Evolutionary conservation across 2,113 vertebrate genomes (phyloP).

Genomic region (Anser cygnoides): DNA sequence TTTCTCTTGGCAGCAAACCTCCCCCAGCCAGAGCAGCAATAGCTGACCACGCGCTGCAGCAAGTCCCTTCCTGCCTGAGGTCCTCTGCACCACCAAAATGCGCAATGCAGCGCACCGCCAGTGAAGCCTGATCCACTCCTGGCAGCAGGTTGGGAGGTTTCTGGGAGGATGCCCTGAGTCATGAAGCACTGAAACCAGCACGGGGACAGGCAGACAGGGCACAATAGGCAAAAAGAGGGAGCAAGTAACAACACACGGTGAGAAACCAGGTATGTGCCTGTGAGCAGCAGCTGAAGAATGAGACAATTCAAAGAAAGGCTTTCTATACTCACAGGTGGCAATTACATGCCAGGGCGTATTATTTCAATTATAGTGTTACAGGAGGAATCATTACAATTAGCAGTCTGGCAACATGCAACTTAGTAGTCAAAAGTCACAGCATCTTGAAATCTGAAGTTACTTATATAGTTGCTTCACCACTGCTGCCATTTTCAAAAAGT

Average conservation of each 20-base stretch:
- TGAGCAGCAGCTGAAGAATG: not conserved
- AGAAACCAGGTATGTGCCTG: accelerated
- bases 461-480: not conserved
- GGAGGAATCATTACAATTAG: not conserved
- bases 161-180: not conserved
- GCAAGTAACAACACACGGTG: not conserved
- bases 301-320: not conserved
- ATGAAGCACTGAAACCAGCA: not conserved
- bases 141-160: not conserved
- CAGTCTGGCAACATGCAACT: not conserved
- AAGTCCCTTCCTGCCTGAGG: not conserved
- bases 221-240: not conserved
- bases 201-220: accelerated
- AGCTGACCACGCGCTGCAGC: not conserved
- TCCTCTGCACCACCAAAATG: not conserved
- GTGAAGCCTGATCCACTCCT: not conserved
- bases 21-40: not conserved
- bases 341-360: not conserved
- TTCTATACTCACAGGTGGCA: not conserved
- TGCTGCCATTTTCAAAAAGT: not conserved
- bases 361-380: not conserved
- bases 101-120: accelerated
- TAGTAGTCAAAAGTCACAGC: not conserved
- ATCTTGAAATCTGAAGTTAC: not conserved
- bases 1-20: not conserved